These are phyloP conservation scores for Macroteleia sp. DNA, from an alignment of 2,888 invertebrate genomes.

Conservation along the genomic window DNA sequence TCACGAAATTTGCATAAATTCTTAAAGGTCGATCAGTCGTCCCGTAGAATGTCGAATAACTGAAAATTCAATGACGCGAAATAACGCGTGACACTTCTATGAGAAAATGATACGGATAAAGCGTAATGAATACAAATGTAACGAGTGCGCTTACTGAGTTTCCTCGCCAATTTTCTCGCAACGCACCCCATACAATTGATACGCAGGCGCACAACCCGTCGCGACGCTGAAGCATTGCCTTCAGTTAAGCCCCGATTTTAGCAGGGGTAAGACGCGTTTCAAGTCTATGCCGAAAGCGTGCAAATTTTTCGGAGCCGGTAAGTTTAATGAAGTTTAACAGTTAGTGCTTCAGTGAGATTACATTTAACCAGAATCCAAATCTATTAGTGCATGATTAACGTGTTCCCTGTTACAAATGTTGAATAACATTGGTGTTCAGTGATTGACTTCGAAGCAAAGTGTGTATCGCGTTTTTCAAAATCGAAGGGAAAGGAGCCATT, in stretches of 20 bases:
- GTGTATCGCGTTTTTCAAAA: too few species aligned
- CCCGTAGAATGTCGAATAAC: slow-evolving; percentile 25
- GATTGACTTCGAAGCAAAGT: slow-evolving; percentile 15
- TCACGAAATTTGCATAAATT: slow-evolving; percentile 21
- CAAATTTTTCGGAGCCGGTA: slow-evolving; percentile 10
- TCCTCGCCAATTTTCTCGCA: slow-evolving; percentile 57
- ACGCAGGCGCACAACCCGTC: slow-evolving; percentile 55
- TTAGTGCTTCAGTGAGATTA: neutral
- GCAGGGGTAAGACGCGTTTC: slow-evolving; percentile 77
- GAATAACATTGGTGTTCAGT: slow-evolving; percentile 15
- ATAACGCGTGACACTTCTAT: slow-evolving; percentile 37
- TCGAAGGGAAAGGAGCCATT: too few species aligned
- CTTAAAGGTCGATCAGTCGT: neutral
- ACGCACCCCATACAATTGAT: slow-evolving; percentile 37
- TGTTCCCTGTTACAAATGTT: slow-evolving; percentile 20
- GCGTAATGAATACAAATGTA: slow-evolving; percentile 66
- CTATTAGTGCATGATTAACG: neutral
- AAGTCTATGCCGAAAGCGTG: slow-evolving; percentile 22
- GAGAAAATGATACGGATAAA: slow-evolving; percentile 50
- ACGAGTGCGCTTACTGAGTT: slow-evolving; percentile 57
- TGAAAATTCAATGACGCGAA: slow-evolving; percentile 39
- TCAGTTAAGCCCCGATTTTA: slow-evolving; percentile 80
- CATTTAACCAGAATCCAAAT: neutral
- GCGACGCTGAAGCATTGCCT: slow-evolving; percentile 60
- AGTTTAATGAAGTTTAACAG: slow-evolving; percentile 2